Conservation (phyloP, 2,113 vertebrate genomes). For the Clarias macrocephalus region DNA sequence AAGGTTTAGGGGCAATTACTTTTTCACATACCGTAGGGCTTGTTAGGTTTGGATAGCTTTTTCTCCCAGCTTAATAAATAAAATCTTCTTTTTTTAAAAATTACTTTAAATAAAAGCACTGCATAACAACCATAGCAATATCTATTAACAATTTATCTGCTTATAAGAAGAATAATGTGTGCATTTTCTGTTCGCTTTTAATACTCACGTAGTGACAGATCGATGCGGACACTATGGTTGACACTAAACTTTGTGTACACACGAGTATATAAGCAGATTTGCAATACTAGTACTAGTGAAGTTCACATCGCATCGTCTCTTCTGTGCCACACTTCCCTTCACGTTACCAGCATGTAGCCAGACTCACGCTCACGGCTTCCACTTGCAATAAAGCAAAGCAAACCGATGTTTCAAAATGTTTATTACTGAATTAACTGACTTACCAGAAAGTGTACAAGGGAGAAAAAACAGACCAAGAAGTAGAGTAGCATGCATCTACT, state of each 20-base stretch:
- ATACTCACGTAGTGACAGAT: too few relatives aligned
- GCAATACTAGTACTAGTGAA: neutral
- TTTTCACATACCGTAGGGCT: too few relatives aligned
- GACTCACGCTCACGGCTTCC: neutral
- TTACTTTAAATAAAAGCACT: too few relatives aligned
- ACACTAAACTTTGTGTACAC: neutral
- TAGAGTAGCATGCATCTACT: slow-evolving; percentile 71
- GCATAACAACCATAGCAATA: neutral
- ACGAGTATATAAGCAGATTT: neutral
- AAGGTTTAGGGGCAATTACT: too few relatives aligned
- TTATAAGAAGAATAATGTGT: too few relatives aligned
- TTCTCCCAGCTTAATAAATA: too few relatives aligned
- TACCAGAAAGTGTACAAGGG: slow-evolving; percentile 66
- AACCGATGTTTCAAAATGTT: slow-evolving; percentile 51
- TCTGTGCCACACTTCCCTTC: neutral
- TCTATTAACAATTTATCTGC: neutral
- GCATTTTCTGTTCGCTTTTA: neutral
- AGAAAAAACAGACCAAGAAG: slow-evolving; percentile 54
- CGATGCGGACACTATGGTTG: neutral
- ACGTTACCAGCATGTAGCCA: neutral
- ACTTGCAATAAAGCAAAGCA: neutral
- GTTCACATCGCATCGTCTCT: neutral
- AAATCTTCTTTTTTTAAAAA: too few relatives aligned
- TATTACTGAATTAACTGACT: slow-evolving; percentile 52
- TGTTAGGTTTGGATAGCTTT: too few relatives aligned